Evolutionary conservation across 1,140 invertebrate species (phyloP).

Genomic region (Globodera rostochiensis): DNA sequence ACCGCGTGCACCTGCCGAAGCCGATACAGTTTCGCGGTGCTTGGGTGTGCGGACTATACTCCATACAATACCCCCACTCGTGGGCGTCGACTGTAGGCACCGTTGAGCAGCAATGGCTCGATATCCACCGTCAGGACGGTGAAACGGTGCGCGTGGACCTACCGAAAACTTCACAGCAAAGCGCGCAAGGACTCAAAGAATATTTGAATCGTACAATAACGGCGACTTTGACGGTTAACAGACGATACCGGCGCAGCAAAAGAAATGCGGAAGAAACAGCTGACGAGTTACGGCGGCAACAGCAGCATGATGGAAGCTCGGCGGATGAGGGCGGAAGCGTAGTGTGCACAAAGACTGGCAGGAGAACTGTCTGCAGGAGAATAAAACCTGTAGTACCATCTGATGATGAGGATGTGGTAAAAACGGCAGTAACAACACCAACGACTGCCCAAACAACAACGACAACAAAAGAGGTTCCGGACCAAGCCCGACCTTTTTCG

Average conservation of each 20-base stretch:
- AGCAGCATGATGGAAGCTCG: not conserved
- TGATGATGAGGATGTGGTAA: no score
- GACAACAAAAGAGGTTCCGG: no score
- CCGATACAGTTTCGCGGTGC: constrained; percentile 9
- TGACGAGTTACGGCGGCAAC: not conserved
- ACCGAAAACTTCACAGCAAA: constrained; percentile 3
- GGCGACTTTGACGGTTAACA: not conserved
- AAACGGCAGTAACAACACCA: no score
- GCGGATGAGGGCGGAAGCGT: not conserved
- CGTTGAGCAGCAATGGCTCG: not conserved
- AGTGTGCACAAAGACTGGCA: not conserved
- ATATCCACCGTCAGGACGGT: not conserved
- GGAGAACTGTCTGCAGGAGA: no score
- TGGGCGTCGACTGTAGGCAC: constrained; percentile 17
- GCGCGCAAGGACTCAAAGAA: not conserved
- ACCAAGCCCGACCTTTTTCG: no score
- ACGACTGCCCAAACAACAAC: no score
- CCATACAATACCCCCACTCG: constrained; percentile 10
- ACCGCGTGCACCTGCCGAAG: constrained; percentile 28
- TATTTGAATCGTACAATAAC: not conserved
- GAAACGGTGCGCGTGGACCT: not conserved
- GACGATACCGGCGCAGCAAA: not conserved
- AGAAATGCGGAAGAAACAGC: not conserved
- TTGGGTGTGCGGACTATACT: constrained; percentile 23
- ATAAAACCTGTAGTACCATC: no score